Evolutionary conservation across 2,888 invertebrate species (phyloP), one percentile per base, ranked within the genome.

Genomic region (Sclerodermus sp.): DNA sequence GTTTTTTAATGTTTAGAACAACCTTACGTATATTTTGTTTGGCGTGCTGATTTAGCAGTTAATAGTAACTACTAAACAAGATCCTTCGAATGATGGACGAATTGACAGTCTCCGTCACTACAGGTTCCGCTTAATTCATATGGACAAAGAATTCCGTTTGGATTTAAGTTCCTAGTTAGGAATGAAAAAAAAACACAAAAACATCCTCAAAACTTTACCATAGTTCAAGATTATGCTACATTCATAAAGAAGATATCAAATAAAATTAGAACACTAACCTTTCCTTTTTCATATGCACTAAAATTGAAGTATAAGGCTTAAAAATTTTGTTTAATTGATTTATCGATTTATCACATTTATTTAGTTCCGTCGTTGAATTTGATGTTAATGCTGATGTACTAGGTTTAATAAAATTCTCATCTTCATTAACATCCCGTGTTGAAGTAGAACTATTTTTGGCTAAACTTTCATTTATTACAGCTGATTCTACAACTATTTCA

Each of bases 81-180:
- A 59, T 61, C 67, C 54, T 60, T 54, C 51, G 64, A 60, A 36
- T 74, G 72, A 62, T 77, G 77, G 59, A 74, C 55, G 58, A 63
- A 78, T 56, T 64, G 70, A 62, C 78, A 78, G 49, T 73, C 76
- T 48, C 64, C 72, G 52, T 78, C 78, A 50, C 65, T 73, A 66
- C 78, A 78, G 48, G 74, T 77, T 50, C 78, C 78, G 73, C 69
- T 74, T 49, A 79, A 64, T 57, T 77, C 75, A 55, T 66, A 79
- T 2, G 78, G 78, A 53, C 78, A 79, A 42, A 79, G 71, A 49
- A 77, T 67, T 57, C 76, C 76, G 59, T 75, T 62, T 30, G 69
- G 68, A 54, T 73, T 67, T 50, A 62, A 54, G 55, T 62, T 73
- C 67, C 76, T 77, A 58, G 55, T 56, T 50, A 60, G 60, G 45